Evolutionary conservation across 1,140 invertebrate species (phyloP).

Genomic region (Cataglyphis hispanica): DNA sequence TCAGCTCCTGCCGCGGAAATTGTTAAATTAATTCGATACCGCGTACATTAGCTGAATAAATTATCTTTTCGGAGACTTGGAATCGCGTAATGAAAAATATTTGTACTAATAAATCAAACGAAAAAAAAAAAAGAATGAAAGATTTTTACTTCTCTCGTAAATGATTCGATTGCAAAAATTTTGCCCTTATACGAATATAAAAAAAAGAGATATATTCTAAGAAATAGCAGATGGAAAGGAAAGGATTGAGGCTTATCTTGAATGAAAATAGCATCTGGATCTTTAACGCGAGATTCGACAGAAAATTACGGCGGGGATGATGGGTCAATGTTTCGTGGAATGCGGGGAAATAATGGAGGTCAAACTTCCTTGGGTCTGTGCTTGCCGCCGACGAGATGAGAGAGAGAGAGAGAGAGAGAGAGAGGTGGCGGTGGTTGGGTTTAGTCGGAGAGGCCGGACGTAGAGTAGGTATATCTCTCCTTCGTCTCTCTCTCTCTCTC

Average conservation of each 20-base stretch:
- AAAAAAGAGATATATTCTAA: neutral
- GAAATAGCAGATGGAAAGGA: neutral
- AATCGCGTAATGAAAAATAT: neutral
- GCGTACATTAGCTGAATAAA: neutral
- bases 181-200: no score
- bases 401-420: no score
- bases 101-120: neutral
- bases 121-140: no score
- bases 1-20: conserved; percentile 16
- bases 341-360: conserved; percentile 63
- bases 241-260: conserved; percentile 8
- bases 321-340: conserved; percentile 62
- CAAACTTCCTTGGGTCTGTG: conserved; percentile 38
- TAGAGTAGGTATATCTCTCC: conserved; percentile 50
- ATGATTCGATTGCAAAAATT: no score
- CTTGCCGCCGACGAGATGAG: conserved; percentile 46
- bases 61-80: neutral
- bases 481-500: conserved; percentile 22
- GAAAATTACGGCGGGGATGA: conserved; percentile 22
- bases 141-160: no score
- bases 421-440: conserved; percentile 49
- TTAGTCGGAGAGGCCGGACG: conserved; percentile 15
- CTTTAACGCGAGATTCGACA: conserved; percentile 28
- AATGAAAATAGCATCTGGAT: conserved; percentile 38
- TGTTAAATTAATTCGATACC: neutral